These are phyloP conservation scores for Uloborus plumipes DNA, from an alignment of 2,888 invertebrate species.

Conservation along the genomic window DNA sequence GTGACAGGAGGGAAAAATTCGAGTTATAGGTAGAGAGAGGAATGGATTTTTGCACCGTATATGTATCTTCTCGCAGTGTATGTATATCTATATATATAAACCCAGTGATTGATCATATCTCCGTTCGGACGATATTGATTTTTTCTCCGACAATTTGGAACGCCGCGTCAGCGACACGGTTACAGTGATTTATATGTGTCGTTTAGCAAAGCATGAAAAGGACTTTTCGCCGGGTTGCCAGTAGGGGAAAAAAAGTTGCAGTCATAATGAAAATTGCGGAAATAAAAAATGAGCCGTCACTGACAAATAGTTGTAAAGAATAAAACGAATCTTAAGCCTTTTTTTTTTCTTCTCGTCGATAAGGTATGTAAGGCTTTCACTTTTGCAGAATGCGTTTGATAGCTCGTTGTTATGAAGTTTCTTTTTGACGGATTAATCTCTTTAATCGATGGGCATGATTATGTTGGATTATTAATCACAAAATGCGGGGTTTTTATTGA, in stretches of 20 bases:
- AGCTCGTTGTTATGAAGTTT: too few species aligned
- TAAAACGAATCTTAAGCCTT: constrained; percentile 11
- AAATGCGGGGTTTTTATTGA: too few species aligned
- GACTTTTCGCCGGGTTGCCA: constrained; percentile 51
- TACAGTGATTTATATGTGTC: constrained; percentile 55
- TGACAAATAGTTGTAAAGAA: constrained; percentile 27
- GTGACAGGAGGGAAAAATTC: not conserved
- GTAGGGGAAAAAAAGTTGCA: constrained; percentile 44
- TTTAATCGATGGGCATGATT: too few species aligned
- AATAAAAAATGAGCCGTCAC: constrained; percentile 29
- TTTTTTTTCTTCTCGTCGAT: not conserved
- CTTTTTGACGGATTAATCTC: too few species aligned
- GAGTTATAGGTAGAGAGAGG: not conserved
- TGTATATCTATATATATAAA: constrained; percentile 24
- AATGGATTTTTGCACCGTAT: not conserved
- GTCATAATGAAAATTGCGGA: constrained; percentile 36
- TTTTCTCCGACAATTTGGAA: constrained; percentile 45
- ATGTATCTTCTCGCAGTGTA: not conserved
- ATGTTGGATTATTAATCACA: too few species aligned
- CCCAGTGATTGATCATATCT: constrained; percentile 52
- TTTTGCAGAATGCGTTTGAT: too few species aligned
- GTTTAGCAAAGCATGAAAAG: constrained; percentile 54
- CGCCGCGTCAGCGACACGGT: constrained; percentile 38
- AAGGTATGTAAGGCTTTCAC: constrained; percentile 7
- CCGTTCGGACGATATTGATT: constrained; percentile 29